Conservation (phyloP, 2,888 invertebrate species). For the Boloria selene region DNA sequence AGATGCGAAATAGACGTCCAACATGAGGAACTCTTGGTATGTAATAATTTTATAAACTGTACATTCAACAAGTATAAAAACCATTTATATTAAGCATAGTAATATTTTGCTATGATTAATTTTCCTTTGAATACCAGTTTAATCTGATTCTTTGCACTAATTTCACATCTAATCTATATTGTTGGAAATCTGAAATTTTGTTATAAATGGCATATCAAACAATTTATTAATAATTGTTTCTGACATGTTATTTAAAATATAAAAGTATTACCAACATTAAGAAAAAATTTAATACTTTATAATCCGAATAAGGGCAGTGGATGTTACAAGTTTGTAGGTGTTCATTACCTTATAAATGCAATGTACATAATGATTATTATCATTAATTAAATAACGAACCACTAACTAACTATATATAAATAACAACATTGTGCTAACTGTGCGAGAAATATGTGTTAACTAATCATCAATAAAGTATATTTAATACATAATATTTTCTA, state of each 20-base stretch:
- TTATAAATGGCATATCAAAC: conserved; percentile 13
- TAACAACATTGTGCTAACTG: conserved; percentile 67
- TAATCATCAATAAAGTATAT: conserved; percentile 48
- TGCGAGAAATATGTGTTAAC: conserved; percentile 58
- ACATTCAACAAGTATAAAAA: conserved; percentile 6
- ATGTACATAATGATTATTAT: conserved; percentile 20
- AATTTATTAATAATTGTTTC: conserved; percentile 1
- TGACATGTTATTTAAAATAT: conserved; percentile 9
- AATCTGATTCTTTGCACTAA: conserved; percentile 8
- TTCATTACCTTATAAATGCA: conserved; percentile 34
- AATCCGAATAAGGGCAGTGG: conserved; percentile 23
- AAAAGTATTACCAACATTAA: conserved; percentile 1
- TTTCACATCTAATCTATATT: conserved; percentile 24
- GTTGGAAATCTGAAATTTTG: not conserved
- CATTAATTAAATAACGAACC: conserved; percentile 40
- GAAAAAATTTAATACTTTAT: not conserved
- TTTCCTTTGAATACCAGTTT: not conserved
- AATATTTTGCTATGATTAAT: not conserved
- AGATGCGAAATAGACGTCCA: conserved; percentile 24
- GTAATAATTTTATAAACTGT: not conserved
- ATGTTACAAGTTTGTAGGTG: conserved; percentile 15
- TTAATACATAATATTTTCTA: conserved; percentile 42
- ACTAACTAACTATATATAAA: conserved; percentile 41
- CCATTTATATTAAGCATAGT: not conserved
- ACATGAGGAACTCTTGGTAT: conserved; percentile 24